These are phyloP conservation scores for Poecilia latipinna DNA, from an alignment of 2,113 vertebrate genomes.

Conservation along the genomic window DNA sequence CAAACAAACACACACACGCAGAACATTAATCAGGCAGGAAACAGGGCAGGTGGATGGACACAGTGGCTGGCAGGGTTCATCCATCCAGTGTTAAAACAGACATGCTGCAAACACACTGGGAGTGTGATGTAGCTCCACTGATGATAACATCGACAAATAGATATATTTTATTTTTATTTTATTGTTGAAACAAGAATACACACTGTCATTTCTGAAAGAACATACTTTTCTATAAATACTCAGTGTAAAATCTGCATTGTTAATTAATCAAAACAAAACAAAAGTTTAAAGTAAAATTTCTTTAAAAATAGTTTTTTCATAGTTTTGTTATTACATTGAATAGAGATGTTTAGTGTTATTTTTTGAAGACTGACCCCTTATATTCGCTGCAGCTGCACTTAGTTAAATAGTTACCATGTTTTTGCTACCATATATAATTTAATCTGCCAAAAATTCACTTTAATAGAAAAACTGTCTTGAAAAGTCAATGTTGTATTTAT, in stretches of 20 bases:
- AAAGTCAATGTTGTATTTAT: no score
- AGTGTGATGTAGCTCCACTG: slow-evolving; percentile 27
- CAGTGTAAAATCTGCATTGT: background rate
- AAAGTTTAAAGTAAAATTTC: background rate
- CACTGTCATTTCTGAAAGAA: background rate
- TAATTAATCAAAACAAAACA: background rate
- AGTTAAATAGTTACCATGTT: no score
- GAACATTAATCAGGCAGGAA: slow-evolving; percentile 69
- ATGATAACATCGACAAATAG: slow-evolving; percentile 21
- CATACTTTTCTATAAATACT: background rate
- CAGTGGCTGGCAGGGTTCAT: slow-evolving; percentile 53
- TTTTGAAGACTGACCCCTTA: no score
- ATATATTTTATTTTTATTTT: slow-evolving; percentile 8
- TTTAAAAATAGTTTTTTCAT: no score
- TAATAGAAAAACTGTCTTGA: no score
- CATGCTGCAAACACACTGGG: slow-evolving; percentile 45
- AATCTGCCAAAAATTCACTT: no score
- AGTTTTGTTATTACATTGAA: no score
- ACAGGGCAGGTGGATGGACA: slow-evolving; percentile 69
- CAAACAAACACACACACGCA: slow-evolving; percentile 39
- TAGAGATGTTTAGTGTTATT: no score
- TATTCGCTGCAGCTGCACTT: no score
- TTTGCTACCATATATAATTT: no score
- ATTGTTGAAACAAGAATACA: background rate
- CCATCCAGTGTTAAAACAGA: slow-evolving; percentile 69